phyloP scores from a whole-genome alignment of 2,888 invertebrate species.

The Hydropsyche betteni region DNA sequence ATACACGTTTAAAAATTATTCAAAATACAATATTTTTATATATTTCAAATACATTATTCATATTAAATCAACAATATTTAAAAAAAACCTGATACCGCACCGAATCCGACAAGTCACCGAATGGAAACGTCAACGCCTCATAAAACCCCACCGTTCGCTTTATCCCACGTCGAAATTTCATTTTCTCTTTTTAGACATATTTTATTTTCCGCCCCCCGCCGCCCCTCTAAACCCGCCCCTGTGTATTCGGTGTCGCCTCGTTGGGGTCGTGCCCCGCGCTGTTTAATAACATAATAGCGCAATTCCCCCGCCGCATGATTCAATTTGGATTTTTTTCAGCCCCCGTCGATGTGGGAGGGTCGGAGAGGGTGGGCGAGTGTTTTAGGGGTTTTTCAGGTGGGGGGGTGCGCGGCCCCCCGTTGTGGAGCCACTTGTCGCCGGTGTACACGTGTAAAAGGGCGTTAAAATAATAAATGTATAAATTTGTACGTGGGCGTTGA shows the following conservation, averaged over 20 bases:
- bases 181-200: constrained; percentile 41
- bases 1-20: no score
- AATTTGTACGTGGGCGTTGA: no score
- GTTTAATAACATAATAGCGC: constrained; percentile 75
- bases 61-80: no score
- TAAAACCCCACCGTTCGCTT: background rate
- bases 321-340: constrained; percentile 71
- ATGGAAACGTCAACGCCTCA: constrained; percentile 50
- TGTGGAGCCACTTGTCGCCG: constrained; percentile 64
- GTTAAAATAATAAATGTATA: no score
- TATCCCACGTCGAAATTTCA: constrained; percentile 47
- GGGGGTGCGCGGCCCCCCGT: constrained; percentile 56
- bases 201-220: no score
- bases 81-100: no score
- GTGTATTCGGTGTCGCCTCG: constrained; percentile 46
- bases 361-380: background rate
- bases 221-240: background rate
- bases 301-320: constrained; percentile 74
- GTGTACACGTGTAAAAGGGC: constrained; percentile 18
- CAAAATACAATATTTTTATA: no score
- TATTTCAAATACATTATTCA: no score
- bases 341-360: constrained; percentile 41
- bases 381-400: background rate
- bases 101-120: constrained; percentile 47
- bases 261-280: constrained; percentile 66